Percentiles rank a stretch among this genome's conserved stretches.
phyloP scores from a whole-genome alignment of 2,888 invertebrate species.

The Limnephilus rhombicus region DNA sequence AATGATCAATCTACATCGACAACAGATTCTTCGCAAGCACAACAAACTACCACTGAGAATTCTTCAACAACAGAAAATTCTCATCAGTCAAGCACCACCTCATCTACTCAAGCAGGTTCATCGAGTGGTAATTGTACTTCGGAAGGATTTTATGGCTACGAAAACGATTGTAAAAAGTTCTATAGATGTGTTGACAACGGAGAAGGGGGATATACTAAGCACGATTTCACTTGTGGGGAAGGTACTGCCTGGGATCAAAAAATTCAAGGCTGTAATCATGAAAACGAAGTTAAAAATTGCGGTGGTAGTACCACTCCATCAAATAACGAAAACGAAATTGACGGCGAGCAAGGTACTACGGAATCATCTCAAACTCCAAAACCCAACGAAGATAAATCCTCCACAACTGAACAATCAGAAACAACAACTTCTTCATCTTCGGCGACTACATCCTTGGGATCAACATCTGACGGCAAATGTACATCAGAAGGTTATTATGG shows the following conservation, averaged over 20 bases:
- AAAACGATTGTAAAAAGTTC: slow-evolving; percentile 84
- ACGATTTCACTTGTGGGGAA: slow-evolving; percentile 81
- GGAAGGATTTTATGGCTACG: slow-evolving; percentile 83
- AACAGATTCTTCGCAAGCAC: slow-evolving; percentile 37
- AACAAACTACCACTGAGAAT: slow-evolving; percentile 18
- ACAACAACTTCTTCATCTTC: background rate
- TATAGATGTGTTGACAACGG: slow-evolving; percentile 82
- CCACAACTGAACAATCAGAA: slow-evolving; percentile 16
- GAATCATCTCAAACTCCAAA: slow-evolving; percentile 48
- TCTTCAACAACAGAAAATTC: slow-evolving; percentile 37
- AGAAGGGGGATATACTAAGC: slow-evolving; percentile 74
- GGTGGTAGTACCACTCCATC: slow-evolving; percentile 36
- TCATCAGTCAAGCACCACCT: slow-evolving; percentile 34
- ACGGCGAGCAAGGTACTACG: slow-evolving; percentile 63
- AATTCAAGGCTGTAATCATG: slow-evolving; percentile 80
- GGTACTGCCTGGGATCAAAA: slow-evolving; percentile 85
- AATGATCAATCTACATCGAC: slow-evolving; percentile 53
- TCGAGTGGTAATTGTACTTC: slow-evolving; percentile 49
- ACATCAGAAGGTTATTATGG: slow-evolving; percentile 75
- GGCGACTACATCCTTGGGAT: slow-evolving; percentile 47
- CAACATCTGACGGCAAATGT: slow-evolving; percentile 68
- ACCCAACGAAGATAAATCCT: slow-evolving; percentile 77
- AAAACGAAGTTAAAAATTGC: slow-evolving; percentile 69
- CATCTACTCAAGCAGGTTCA: slow-evolving; percentile 36
- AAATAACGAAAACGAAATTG: slow-evolving; percentile 61